Evolutionary conservation across 2,113 vertebrate genomes (phyloP).

Genomic region (Fukomys damarensis): DNA sequence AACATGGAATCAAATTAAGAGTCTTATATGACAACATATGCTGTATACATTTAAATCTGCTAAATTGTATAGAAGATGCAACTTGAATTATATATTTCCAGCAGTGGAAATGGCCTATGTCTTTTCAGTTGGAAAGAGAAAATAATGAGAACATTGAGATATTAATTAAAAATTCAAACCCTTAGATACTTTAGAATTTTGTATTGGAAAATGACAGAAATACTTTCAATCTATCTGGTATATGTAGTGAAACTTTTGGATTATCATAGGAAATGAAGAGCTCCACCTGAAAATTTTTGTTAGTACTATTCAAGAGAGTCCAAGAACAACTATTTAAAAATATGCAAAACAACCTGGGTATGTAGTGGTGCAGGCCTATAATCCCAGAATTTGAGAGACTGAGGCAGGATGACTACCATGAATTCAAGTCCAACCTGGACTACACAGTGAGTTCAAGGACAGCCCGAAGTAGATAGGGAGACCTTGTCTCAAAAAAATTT

Average conservation of each 20-base stretch:
- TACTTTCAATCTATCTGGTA: background rate
- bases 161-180: background rate
- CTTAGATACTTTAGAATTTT: background rate
- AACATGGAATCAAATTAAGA: constrained; percentile 18
- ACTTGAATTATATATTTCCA: background rate
- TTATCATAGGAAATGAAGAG: background rate
- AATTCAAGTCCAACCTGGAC: background rate
- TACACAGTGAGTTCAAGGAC: background rate
- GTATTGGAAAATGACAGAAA: background rate
- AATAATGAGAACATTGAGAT: background rate
- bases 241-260: background rate
- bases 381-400: background rate
- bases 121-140: background rate
- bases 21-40: background rate
- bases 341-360: background rate
- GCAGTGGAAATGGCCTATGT: background rate
- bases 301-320: background rate
- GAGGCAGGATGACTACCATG: background rate
- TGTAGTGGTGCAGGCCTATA: background rate
- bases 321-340: background rate
- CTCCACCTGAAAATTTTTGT: background rate
- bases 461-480: background rate
- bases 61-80: background rate
- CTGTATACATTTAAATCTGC: background rate
- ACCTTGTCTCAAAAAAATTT: background rate